Evolutionary conservation across 2,888 invertebrate species (phyloP).

Genomic region (Caenorhabditis afra): DNA sequence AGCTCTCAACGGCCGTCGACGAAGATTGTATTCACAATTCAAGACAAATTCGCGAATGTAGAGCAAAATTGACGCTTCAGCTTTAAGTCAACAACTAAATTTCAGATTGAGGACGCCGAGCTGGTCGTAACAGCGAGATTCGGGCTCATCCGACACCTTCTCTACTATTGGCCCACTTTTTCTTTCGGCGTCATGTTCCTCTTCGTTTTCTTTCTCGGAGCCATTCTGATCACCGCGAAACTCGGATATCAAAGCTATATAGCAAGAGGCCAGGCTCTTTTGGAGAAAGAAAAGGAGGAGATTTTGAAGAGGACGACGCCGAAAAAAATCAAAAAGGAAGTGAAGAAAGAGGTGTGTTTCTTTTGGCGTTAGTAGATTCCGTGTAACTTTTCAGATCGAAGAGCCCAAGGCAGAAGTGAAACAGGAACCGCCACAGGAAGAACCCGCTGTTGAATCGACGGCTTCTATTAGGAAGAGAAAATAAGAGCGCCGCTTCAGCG

Average conservation of each 20-base stretch:
- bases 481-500: background rate
- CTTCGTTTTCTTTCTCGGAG: conserved; percentile 21
- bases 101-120: conserved; percentile 69
- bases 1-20: conserved; percentile 46
- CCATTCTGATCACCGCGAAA: conserved; percentile 31
- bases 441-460: background rate
- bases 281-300: conserved; percentile 24
- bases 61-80: conserved; percentile 5
- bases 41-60: conserved; percentile 78
- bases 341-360: conserved; percentile 7
- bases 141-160: conserved; percentile 70
- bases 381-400: background rate
- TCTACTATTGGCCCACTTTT: conserved; percentile 73
- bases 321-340: background rate
- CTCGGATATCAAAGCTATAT: conserved; percentile 24
- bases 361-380: background rate
- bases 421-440: background rate
- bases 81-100: background rate
- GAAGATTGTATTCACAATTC: conserved; percentile 71
- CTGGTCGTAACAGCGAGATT: conserved; percentile 72
- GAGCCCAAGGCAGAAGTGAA: conserved; percentile 2
- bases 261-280: background rate
- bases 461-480: conserved; percentile 15
- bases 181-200: conserved; percentile 63
- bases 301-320: conserved; percentile 5